phyloP scores from a whole-genome alignment of 2,113 vertebrate genomes.

The Xiphophorus hellerii region DNA sequence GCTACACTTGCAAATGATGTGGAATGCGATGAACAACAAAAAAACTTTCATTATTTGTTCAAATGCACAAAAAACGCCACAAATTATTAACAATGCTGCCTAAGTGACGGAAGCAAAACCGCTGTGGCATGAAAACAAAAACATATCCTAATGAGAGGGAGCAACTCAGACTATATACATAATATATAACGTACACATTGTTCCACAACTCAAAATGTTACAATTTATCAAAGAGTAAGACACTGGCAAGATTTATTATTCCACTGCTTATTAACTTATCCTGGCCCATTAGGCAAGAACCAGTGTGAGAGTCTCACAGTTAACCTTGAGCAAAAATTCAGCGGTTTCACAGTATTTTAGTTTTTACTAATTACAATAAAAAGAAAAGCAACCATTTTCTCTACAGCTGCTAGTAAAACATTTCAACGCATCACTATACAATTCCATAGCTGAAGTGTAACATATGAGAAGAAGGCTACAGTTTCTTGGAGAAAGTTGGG shows the following conservation, averaged over 20 bases:
- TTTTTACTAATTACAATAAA: too few relatives aligned
- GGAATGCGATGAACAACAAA: neutral
- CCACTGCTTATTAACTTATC: neutral
- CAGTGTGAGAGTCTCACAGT: neutral
- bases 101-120: neutral
- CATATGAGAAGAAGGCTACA: neutral
- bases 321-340: too few relatives aligned
- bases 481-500: neutral
- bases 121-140: neutral
- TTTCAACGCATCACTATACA: too few relatives aligned
- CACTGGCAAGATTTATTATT: neutral
- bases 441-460: too few relatives aligned
- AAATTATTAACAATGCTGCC: neutral
- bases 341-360: too few relatives aligned
- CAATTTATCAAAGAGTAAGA: neutral
- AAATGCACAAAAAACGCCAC: neutral
- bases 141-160: neutral
- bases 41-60: constrained; percentile 1
- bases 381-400: too few relatives aligned
- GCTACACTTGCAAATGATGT: constrained; percentile 3
- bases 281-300: neutral
- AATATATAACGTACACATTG: neutral
- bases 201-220: neutral
- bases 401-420: too few relatives aligned
- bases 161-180: neutral